Base-by-base conservation (phyloP, 2,888 invertebrate genomes). In the Euzophera pinguis region DNA sequence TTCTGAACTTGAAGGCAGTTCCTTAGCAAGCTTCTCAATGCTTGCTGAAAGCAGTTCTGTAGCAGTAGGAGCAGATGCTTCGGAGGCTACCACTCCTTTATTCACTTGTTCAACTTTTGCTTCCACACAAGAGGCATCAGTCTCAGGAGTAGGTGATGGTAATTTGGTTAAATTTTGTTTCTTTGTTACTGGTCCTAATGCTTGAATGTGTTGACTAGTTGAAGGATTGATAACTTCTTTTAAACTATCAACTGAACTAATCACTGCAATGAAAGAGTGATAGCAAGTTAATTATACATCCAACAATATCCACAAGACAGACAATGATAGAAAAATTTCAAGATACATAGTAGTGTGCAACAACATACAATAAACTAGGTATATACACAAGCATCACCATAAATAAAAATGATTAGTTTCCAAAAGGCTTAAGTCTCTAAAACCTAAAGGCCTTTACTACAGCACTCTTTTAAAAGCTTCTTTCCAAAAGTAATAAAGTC, bases 191-290 rank as follows among this genome's bases (percentile, higher is more conserved):
- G 67, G 63, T 68, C 60, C 64, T 64, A 63, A 59, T 62, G 60
- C 61, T 73, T 80, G 72, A 74, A 67, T 78, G 63, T 58, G 77
- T 75, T 84, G 87, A 84, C 83, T 88, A 86, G 86, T 85, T 81
- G 77, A 70, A 71, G 64, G 67, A 63, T 74, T 83, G 71, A 80
- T 84, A 76, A 73, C 72, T 74, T 85, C 81, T 67, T 70, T 65
- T 69, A 77, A 74, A 75, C 71, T 83, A 79, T 84, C 84, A 85
- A 79, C 75, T 75, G 84, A 77, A 85, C 76, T 83, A 80, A 81
- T 81, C 75, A 67, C 87, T 86, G 85, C 48, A 84, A 86, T 60
- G 60, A 62, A 61, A 64, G 29, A 43, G 14, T 32, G 7, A 55
- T 48, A 53, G 22, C 16, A 47, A 17, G n/a, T 48, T 41, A 35